phyloP scores from a whole-genome alignment of 2,888 invertebrate species.

The Morpho achilles region DNA sequence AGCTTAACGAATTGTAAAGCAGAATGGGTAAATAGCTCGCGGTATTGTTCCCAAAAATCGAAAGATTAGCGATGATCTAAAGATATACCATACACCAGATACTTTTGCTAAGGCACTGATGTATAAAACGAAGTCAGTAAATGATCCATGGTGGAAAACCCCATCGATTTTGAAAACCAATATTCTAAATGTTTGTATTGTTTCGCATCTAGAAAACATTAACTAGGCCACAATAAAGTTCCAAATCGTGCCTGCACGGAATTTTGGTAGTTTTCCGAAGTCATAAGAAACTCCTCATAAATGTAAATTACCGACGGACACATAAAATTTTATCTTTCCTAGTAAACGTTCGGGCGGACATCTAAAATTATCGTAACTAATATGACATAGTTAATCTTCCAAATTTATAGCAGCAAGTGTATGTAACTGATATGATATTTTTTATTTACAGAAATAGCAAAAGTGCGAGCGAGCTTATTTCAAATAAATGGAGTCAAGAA shows the following conservation, averaged over 20 bases:
- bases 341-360: slow-evolving; percentile 49
- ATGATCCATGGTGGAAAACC: too few relatives aligned
- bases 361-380: slow-evolving; percentile 48
- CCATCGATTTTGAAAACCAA: too few relatives aligned
- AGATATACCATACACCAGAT: too few relatives aligned
- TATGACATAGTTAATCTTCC: slow-evolving; percentile 49
- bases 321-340: slow-evolving; percentile 53
- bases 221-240: slow-evolving; percentile 6
- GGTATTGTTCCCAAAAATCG: too few relatives aligned
- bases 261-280: slow-evolving; percentile 26
- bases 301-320: slow-evolving; percentile 37
- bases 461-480: slow-evolving; percentile 98
- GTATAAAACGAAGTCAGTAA: too few relatives aligned
- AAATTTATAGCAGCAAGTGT: slow-evolving; percentile 50
- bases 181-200: too few relatives aligned
- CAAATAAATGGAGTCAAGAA: slow-evolving; percentile 99
- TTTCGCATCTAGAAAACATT: not conserved
- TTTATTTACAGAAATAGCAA: slow-evolving; percentile 95
- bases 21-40: too few relatives aligned
- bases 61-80: too few relatives aligned
- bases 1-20: too few relatives aligned
- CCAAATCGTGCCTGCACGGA: slow-evolving; percentile 10
- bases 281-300: slow-evolving; percentile 28
- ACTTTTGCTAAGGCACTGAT: too few relatives aligned
- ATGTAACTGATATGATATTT: slow-evolving; percentile 30